These are phyloP conservation scores for Saxicola maurus DNA, from an alignment of 2,797 vertebrate genomes.

Conservation along the genomic window DNA sequence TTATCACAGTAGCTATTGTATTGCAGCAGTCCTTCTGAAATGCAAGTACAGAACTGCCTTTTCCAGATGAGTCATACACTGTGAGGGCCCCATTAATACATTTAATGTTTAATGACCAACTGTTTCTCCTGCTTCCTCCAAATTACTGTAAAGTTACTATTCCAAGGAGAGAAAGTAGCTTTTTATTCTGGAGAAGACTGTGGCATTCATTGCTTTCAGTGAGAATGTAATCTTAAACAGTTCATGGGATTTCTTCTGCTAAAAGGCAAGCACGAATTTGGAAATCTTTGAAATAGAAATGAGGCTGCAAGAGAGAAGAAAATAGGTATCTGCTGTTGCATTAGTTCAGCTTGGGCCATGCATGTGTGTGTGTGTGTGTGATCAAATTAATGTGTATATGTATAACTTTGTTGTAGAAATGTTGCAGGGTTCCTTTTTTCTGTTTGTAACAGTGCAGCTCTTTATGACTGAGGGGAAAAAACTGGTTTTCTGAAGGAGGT, in stretches of 20 bases:
- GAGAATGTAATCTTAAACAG: slow-evolving; percentile 30
- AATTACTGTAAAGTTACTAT: slow-evolving; percentile 51
- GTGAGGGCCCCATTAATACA: slow-evolving; percentile 31
- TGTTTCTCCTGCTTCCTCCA: slow-evolving; percentile 41
- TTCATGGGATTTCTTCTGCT: slow-evolving; percentile 27
- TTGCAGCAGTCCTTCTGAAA: slow-evolving; percentile 20
- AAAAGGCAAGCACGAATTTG: not conserved
- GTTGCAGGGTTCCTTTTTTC: not conserved
- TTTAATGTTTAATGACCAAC: slow-evolving; percentile 42
- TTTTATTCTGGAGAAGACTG: slow-evolving; percentile 47
- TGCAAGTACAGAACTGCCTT: slow-evolving; percentile 9
- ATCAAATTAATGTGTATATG: not conserved
- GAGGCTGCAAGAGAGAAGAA: not conserved
- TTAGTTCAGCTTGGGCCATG: not conserved
- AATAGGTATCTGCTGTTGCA: not conserved
- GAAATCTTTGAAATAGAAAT: slow-evolving; percentile 15
- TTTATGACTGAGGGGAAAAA: not conserved
- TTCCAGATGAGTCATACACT: slow-evolving; percentile 8
- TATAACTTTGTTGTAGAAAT: not conserved
- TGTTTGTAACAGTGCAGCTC: not conserved
- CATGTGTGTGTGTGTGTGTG: not conserved
- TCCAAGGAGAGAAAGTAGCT: slow-evolving; percentile 43
- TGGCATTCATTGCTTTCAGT: slow-evolving; percentile 16
- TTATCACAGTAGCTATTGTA: slow-evolving; percentile 34
- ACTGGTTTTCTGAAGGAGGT: not conserved